Conservation (phyloP, 2,797 vertebrate genomes). For the Petrocephalus sullivani region DNA sequence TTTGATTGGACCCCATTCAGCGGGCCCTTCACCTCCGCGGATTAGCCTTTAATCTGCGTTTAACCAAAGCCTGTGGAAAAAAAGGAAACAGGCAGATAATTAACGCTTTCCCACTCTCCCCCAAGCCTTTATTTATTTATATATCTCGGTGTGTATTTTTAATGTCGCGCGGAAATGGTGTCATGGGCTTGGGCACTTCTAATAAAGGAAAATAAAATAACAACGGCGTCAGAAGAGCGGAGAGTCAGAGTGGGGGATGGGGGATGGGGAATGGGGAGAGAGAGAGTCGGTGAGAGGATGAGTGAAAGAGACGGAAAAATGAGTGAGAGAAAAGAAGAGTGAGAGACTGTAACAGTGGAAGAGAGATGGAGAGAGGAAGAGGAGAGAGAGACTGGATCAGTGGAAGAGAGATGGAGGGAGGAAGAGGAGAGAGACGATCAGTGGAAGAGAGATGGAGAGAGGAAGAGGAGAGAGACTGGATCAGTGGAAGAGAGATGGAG, state of each 20-base stretch:
- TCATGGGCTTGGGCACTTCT: slow-evolving; percentile 36
- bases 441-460: no score
- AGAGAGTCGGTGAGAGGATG: neutral
- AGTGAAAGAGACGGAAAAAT: neutral
- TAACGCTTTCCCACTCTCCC: slow-evolving; percentile 44
- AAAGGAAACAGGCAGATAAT: slow-evolving; percentile 50
- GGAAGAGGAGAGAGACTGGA: no score
- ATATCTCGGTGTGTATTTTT: slow-evolving; percentile 49
- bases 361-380: neutral
- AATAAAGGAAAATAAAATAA: slow-evolving; percentile 17
- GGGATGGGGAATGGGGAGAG: neutral
- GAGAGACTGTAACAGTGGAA: neutral
- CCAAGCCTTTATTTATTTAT: slow-evolving; percentile 57
- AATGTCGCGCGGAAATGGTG: slow-evolving; percentile 44
- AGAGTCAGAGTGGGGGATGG: neutral
- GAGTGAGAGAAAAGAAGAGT: neutral
- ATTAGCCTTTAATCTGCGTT: slow-evolving; percentile 65
- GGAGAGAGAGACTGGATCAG: neutral
- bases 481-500: no score
- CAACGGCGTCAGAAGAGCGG: no score
- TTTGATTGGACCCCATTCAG: slow-evolving; percentile 58
- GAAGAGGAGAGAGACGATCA: neutral
- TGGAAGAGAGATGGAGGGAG: neutral
- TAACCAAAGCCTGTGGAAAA: slow-evolving; percentile 47
- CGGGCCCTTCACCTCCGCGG: slow-evolving; percentile 65